Evolutionary conservation across 1,140 invertebrate species (phyloP).

Genomic region (Metopolophium dirhodum): DNA sequence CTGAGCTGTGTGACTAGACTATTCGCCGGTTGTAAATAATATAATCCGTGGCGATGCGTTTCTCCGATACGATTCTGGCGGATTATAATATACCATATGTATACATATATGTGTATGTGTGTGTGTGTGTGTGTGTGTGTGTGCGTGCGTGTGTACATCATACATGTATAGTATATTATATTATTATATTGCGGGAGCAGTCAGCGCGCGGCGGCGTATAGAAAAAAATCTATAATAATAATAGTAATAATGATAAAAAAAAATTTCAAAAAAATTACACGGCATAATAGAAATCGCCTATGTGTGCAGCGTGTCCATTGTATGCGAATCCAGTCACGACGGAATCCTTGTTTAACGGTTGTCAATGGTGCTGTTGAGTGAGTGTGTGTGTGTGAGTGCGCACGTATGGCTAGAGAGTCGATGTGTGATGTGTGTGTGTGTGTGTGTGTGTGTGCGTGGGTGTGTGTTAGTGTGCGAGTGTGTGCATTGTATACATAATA

Average conservation of each 20-base stretch:
- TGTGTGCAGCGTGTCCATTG: conserved; percentile 34
- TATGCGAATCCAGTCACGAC: conserved; percentile 55
- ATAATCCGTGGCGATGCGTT: conserved; percentile 37
- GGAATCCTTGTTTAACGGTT: conserved; percentile 54
- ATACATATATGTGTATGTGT: too few species aligned
- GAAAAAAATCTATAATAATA: neutral
- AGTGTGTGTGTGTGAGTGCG: neutral
- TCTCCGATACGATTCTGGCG: conserved; percentile 35
- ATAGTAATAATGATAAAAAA: conserved; percentile 20
- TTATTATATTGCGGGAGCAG: neutral
- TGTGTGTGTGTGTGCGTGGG: neutral
- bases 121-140: too few species aligned
- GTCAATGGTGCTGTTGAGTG: conserved; percentile 33
- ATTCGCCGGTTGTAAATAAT: conserved; percentile 19
- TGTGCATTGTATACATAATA: conserved; percentile 10
- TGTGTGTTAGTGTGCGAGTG: neutral
- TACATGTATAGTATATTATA: neutral
- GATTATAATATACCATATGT: conserved; percentile 7
- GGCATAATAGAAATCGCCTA: conserved; percentile 50
- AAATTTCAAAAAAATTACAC: conserved; percentile 13
- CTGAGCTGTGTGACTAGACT: neutral
- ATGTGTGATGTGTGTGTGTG: too few species aligned
- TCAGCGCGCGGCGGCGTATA: neutral
- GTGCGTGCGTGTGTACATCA: too few species aligned
- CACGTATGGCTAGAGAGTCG: neutral